Evolutionary conservation across 1,140 invertebrate species (phyloP).

Genomic region (Bombus waltoni): DNA sequence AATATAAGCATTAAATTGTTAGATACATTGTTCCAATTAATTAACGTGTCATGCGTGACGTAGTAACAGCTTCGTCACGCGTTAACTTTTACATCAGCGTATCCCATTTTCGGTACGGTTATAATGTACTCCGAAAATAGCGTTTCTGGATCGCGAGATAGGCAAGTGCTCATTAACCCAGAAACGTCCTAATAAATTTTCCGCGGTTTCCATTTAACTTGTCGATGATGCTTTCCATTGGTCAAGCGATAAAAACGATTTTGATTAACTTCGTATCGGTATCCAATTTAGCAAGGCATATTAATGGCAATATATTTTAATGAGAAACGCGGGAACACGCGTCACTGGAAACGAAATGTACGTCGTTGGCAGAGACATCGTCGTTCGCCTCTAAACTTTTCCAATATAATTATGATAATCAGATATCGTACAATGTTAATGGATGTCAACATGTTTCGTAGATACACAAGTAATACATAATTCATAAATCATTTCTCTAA

Average conservation of each 20-base stretch:
- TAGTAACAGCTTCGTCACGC: not conserved
- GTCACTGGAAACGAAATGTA: not conserved
- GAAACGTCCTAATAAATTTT: conserved; percentile 43
- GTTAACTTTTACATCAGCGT: not conserved
- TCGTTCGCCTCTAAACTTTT: not conserved
- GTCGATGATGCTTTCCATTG: conserved; percentile 24
- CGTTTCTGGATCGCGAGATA: not conserved
- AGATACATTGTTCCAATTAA: not conserved
- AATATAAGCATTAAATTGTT: not conserved
- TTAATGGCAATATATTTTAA: conserved; percentile 46
- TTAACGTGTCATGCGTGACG: not conserved
- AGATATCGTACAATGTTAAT: too few relatives aligned
- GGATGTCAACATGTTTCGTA: too few relatives aligned
- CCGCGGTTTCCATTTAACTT: conserved; percentile 28
- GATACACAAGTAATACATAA: too few relatives aligned
- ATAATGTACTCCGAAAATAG: conserved; percentile 7
- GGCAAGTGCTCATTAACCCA: conserved; percentile 37
- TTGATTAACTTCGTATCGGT: conserved; percentile 30
- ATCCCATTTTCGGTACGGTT: conserved; percentile 11
- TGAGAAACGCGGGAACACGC: conserved; percentile 1
- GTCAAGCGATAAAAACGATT: conserved; percentile 33
- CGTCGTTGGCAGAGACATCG: not conserved
- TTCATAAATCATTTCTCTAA: too few relatives aligned
- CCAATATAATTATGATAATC: too few relatives aligned
- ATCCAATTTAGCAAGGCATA: conserved; percentile 27